These are phyloP conservation scores for Brachypalpus laphriformis DNA, from an alignment of 2,888 invertebrate species.

Conservation along the genomic window DNA sequence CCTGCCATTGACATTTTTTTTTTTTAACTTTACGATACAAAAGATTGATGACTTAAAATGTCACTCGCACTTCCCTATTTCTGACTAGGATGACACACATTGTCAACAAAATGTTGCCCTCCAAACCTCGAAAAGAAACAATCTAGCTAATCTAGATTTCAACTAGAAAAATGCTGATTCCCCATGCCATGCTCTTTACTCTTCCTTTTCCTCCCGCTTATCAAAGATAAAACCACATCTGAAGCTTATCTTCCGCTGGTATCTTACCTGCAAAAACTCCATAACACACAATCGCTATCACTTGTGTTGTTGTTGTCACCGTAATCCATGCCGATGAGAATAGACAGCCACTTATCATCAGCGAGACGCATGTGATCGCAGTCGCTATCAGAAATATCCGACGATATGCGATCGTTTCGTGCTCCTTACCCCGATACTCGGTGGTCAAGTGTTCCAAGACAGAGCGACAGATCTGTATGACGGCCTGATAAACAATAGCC, in stretches of 20 bases:
- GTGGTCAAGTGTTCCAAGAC: conserved; percentile 80
- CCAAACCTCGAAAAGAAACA: neutral
- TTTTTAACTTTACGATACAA: neutral
- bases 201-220: conserved; percentile 1
- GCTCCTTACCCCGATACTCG: conserved; percentile 79
- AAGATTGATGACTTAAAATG: neutral
- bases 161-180: conserved; percentile 44
- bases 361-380: conserved; percentile 79
- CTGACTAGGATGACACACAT: conserved; percentile 1
- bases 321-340: conserved; percentile 82
- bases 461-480: conserved; percentile 81
- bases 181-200: neutral
- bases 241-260: neutral
- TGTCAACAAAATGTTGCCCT: neutral
- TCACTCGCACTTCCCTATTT: neutral
- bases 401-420: conserved; percentile 79
- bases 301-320: conserved; percentile 80
- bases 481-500: conserved; percentile 81
- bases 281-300: conserved; percentile 81
- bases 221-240: conserved; percentile 20
- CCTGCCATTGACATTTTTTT: too few relatives aligned
- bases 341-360: conserved; percentile 81
- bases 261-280: conserved; percentile 81
- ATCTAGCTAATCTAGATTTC: neutral
- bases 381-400: conserved; percentile 80